These are phyloP conservation scores for Microcaecilia unicolor DNA, from an alignment of 2,797 vertebrate species.

Conservation along the genomic window DNA sequence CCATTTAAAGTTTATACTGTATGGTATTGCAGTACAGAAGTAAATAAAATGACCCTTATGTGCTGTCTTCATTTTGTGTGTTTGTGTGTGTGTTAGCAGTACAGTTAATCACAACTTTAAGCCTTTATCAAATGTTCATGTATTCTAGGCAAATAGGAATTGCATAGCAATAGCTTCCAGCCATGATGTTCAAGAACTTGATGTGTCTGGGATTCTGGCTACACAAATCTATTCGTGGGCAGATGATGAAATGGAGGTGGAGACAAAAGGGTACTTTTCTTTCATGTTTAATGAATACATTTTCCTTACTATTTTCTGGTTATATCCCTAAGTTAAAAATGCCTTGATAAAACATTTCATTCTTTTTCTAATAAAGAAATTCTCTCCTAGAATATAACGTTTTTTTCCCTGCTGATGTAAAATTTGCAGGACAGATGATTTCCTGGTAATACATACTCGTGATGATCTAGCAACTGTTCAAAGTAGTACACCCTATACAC, in stretches of 20 bases:
- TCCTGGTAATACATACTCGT: slow-evolving; percentile 82
- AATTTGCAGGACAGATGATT: slow-evolving; percentile 74
- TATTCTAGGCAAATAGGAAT: slow-evolving; percentile 86
- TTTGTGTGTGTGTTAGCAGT: not conserved
- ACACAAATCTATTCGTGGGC: slow-evolving; percentile 94
- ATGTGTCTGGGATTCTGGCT: slow-evolving; percentile 91
- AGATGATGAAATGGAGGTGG: slow-evolving; percentile 81
- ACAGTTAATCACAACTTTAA: not conserved
- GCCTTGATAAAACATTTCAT: too few species aligned
- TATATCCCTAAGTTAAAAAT: too few species aligned
- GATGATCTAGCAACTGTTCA: slow-evolving; percentile 80
- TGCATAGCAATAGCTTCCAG: slow-evolving; percentile 95
- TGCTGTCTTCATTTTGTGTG: not conserved
- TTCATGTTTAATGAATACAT: too few species aligned
- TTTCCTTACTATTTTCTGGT: too few species aligned
- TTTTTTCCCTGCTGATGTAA: slow-evolving; percentile 5
- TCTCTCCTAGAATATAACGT: not conserved
- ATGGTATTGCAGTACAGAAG: too few species aligned
- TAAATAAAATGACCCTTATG: too few species aligned
- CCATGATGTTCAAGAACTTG: slow-evolving; percentile 94
- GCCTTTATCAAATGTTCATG: not conserved
- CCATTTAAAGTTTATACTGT: too few species aligned
- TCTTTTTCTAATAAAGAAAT: too few species aligned
- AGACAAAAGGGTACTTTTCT: slow-evolving; percentile 92
- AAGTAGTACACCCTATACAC: slow-evolving; percentile 89